Evolutionary conservation across 2,797 vertebrate genomes (phyloP), one percentile per base, ranked within the genome.

Genomic region (Euphonia xanthogaster): DNA sequence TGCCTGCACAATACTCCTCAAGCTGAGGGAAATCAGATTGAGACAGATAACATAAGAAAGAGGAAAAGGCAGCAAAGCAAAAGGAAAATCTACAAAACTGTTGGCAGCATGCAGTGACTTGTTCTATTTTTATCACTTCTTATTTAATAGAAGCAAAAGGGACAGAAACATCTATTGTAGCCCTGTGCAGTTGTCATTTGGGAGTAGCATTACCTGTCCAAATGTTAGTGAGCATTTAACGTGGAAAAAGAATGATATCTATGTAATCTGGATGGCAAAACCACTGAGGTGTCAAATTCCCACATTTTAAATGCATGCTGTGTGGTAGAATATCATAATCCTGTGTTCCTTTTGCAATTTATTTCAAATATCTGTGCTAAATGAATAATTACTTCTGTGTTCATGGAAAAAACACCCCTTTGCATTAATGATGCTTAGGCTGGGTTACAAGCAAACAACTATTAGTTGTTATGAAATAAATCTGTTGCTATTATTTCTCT

Each of bases 71-170:
- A 81, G 90, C 42, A 50, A 75, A 90, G 86, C 90, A 50, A 75
- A 50, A 53, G 70, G 16, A 74, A 91, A 88, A 79, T 62, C 89
- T n/a, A 10, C 84, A 25, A 78, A 92, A 71, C 53, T 25, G 50
- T 47, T n/a, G 22, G 55, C 72, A 20, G 42, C 14, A 2, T 68
- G 73, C 53, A 28, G 21, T n/a, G 40, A 77, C 28, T 39, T 37
- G 37, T 17, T 83, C 92, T 92, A 83, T 92, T 95, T 94, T 94
- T 88, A 74, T 51, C 37, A 2, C 9, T 1, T 19, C 28, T 86
- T 81, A 62, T 70, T 96, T 92, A 66, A 45, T 40, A 81, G 88
- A 93, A 81, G 74, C 6, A 58, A 70, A 86, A 88, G 70, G 83
- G 81, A 79, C 48, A 73, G 18, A 71, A 54, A 62, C 8, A 10